Evolutionary conservation across 2,797 vertebrate genomes (phyloP), one percentile per base, ranked within the genome.

Genomic region (Rachycentron canadum): DNA sequence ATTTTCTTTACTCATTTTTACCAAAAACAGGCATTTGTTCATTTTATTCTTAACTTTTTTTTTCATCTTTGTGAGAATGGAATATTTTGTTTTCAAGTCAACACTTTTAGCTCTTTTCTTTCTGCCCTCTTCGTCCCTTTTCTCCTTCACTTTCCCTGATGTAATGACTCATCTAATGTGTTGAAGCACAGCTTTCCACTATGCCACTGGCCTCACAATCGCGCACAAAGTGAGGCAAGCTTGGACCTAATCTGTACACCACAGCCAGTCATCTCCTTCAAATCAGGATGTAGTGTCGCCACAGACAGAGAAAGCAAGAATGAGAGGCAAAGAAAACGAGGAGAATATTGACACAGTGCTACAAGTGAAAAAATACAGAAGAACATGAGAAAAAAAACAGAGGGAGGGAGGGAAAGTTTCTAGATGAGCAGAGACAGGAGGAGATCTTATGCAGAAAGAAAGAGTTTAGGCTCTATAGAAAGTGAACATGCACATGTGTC

Each of bases 151-250:
- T 75, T 21, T 87, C 79, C 19, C 55, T 23, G 28, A 71, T 76
- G 76, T 73, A 86, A 83, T 88, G 86, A 86, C 55, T 88, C 87
- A 82, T 82, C 85, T 79, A 77, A 82, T 75, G 76, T 75, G 73
- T 78, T 80, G 32, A 81, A 70, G 72, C 83, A 68, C 73, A 76
- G 79, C 67, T 79, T 74, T 81, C 40, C 69, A 21, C 83, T 69
- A 52, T 53, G 47, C 76, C 50, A 73, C 69, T 66, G 69, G 67
- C 70, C 64, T 38, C 14, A 3, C 66, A 65, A 58, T 76, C 25
- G 43, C 68, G 38, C 60, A 65, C 73, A 62, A 58, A 34, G 55
- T 13, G 11, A 75, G 68, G 43, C 30, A 19, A 82, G 53, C 63
- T 59, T 28, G 21, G 61, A 69, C 79, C 50, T 80, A 73, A 83